Evolutionary conservation across 1,140 invertebrate genomes (phyloP).

Genomic region (Nymphalis io): DNA sequence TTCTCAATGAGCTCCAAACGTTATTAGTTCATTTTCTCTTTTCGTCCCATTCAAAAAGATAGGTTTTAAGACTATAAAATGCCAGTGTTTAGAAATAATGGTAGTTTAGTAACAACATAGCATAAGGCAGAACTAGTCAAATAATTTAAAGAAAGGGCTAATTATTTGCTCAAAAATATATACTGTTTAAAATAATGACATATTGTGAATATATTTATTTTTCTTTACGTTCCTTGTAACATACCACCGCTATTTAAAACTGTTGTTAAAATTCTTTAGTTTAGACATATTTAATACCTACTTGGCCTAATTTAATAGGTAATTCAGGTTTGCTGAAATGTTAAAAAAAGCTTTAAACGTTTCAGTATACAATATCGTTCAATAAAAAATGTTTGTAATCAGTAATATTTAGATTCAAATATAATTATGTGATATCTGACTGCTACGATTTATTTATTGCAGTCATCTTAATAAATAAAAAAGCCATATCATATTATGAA

Average conservation of each 20-base stretch:
- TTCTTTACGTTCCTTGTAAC: conserved; percentile 38
- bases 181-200: conserved; percentile 32
- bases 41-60: conserved; percentile 35
- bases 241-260: conserved; percentile 28
- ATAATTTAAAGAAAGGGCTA: conserved; percentile 63
- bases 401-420: background rate
- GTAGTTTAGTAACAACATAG: conserved; percentile 56
- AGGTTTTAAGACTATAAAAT: conserved; percentile 69
- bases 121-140: conserved; percentile 74
- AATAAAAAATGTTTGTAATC: conserved; percentile 4
- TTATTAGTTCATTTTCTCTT: background rate
- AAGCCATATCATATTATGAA: conserved; percentile 79
- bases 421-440: conserved; percentile 59
- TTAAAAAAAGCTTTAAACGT: conserved; percentile 18
- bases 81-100: conserved; percentile 69
- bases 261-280: conserved; percentile 22
- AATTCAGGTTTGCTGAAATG: conserved; percentile 26
- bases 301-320: conserved; percentile 33
- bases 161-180: conserved; percentile 56
- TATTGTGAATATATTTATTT: conserved; percentile 39
- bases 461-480: conserved; percentile 52
- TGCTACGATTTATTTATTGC: conserved; percentile 34
- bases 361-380: background rate
- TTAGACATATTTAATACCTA: conserved; percentile 22
- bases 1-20: conserved; percentile 1